phyloP scores from a whole-genome alignment of 1,140 invertebrate species.

The Hypsibius dujardini region DNA sequence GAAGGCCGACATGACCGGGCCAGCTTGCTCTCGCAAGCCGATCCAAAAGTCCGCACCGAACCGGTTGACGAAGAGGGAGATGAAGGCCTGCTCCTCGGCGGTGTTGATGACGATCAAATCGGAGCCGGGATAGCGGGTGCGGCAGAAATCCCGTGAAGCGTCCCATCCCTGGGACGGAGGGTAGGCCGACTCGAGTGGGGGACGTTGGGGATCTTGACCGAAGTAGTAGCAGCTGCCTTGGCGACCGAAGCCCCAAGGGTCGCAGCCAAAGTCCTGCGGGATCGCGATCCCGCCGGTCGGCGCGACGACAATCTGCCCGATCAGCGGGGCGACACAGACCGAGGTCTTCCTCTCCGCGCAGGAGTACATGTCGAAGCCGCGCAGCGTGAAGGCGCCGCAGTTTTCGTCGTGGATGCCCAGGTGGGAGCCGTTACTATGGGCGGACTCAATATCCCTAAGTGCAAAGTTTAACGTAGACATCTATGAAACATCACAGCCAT shows the following conservation, averaged over 20 bases:
- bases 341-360: too few species aligned
- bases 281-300: too few species aligned
- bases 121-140: background rate
- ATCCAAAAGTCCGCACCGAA: background rate
- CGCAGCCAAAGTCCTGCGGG: background rate
- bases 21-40: background rate
- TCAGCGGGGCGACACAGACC: too few species aligned
- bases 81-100: background rate
- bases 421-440: too few species aligned
- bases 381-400: too few species aligned
- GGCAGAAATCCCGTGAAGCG: background rate
- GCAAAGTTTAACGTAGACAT: too few species aligned
- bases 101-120: background rate
- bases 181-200: background rate
- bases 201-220: background rate
- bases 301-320: too few species aligned
- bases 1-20: background rate
- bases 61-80: background rate
- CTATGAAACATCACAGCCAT: too few species aligned
- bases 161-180: background rate
- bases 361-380: too few species aligned
- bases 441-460: too few species aligned
- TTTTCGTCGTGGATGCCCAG: too few species aligned
- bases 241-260: background rate
- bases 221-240: background rate